Conservation (phyloP, 2,797 vertebrate genomes). For the Anguilla megastoma region DNA sequence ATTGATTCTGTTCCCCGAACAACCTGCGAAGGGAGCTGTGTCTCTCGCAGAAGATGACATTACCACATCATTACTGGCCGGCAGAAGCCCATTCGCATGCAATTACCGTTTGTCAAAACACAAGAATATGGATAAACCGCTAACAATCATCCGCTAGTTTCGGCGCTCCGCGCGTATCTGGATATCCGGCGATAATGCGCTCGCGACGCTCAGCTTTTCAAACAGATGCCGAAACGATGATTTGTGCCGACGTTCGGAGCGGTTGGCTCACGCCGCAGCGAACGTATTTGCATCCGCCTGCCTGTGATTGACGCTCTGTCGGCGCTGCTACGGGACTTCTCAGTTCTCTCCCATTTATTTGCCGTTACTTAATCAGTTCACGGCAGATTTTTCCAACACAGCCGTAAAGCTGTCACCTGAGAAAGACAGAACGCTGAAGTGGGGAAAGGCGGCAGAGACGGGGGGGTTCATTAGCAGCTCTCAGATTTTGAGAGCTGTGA, state of each 20-base stretch:
- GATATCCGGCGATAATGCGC: background rate
- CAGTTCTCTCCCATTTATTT: background rate
- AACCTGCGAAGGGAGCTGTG: slow-evolving; percentile 41
- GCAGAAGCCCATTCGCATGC: slow-evolving; percentile 44
- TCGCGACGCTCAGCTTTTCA: background rate
- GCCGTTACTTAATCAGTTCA: background rate
- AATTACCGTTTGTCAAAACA: slow-evolving; percentile 47
- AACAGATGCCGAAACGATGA: background rate
- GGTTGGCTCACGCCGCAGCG: background rate
- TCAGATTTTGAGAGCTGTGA: background rate
- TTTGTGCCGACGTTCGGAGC: background rate
- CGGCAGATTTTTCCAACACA: background rate
- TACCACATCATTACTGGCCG: slow-evolving; percentile 44
- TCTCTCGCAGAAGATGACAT: slow-evolving; percentile 43
- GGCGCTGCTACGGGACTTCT: background rate
- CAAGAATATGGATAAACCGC: slow-evolving; percentile 39
- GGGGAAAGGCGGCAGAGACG: background rate
- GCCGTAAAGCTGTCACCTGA: background rate
- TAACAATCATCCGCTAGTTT: slow-evolving; percentile 30
- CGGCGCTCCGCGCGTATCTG: slow-evolving; percentile 14
- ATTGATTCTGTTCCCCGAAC: slow-evolving; percentile 47
- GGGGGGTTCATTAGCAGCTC: background rate
- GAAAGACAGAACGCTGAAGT: background rate
- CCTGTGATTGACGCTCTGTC: background rate
- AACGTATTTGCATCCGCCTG: background rate